Evolutionary conservation across 2,113 vertebrate species (phyloP).

Genomic region (Ibidorhyncha struthersii): DNA sequence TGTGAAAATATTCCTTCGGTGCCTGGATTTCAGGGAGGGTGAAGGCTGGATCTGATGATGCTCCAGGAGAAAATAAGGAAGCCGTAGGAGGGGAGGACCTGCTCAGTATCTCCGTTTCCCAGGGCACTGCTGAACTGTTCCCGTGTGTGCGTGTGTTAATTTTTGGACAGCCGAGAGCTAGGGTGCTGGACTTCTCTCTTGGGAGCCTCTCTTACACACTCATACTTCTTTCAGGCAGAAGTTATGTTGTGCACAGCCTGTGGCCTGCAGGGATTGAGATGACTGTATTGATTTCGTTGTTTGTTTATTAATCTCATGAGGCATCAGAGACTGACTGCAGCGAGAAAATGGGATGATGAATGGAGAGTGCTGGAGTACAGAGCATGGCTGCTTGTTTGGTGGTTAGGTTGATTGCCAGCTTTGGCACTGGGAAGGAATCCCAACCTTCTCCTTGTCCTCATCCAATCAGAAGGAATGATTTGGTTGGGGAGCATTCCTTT

Average conservation of each 20-base stretch:
- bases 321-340: constrained; percentile 20
- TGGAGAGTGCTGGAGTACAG: not conserved
- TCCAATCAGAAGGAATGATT: not conserved
- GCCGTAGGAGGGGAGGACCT: not conserved
- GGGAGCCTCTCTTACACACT: not conserved
- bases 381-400: not conserved
- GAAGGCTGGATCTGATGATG: not conserved
- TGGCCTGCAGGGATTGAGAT: constrained; percentile 28
- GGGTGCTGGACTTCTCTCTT: not conserved
- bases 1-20: not conserved
- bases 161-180: not conserved
- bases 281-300: constrained; percentile 46
- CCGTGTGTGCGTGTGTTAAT: not conserved
- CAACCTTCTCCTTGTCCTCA: not conserved
- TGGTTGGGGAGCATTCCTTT: not conserved
- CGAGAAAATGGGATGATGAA: not conserved
- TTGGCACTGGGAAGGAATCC: not conserved
- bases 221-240: not conserved
- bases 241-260: not conserved
- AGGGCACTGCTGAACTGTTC: not conserved
- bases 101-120: not conserved
- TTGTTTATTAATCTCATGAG: constrained; percentile 49
- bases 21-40: not conserved
- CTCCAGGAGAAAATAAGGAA: not conserved
- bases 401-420: not conserved